Conservation (phyloP, 2,888 invertebrate genomes). For the Polydesmus complanatus region DNA sequence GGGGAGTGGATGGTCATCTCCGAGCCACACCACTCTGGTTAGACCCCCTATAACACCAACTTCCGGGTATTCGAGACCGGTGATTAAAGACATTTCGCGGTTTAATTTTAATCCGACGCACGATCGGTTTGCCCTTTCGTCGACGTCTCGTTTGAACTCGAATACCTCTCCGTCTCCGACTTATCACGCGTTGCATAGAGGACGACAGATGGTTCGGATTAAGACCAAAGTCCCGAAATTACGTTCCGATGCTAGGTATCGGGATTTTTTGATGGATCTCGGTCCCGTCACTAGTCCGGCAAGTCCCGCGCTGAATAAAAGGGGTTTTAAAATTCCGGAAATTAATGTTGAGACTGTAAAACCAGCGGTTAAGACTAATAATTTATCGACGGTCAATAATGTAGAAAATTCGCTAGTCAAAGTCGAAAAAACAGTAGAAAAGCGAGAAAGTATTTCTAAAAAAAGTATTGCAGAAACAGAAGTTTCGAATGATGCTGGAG, state of each 20-base stretch:
- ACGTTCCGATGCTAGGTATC: constrained; percentile 3
- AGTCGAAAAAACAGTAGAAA: too few species aligned
- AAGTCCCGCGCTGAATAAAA: neutral
- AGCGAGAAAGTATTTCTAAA: too few species aligned
- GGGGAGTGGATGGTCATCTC: too few species aligned
- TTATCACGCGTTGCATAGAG: constrained; percentile 44
- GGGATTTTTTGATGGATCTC: constrained; percentile 4
- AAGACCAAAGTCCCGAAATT: constrained; percentile 37
- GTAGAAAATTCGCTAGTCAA: too few species aligned
- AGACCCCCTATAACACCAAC: neutral
- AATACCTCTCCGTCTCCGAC: too few species aligned
- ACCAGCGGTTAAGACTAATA: too few species aligned
- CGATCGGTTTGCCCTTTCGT: neutral
- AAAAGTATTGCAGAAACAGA: too few species aligned
- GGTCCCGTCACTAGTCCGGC: constrained; percentile 7
- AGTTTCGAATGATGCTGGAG: too few species aligned
- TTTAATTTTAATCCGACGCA: constrained; percentile 6
- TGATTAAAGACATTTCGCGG: constrained; percentile 8
- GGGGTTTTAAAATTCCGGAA: neutral
- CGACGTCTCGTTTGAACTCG: neutral
- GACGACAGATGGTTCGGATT: constrained; percentile 57
- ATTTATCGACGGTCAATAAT: too few species aligned
- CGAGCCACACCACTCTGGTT: neutral
- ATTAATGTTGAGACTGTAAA: too few species aligned
- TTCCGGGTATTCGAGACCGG: too few species aligned